Evolutionary conservation across 2,888 invertebrate genomes (phyloP), one percentile per base, ranked within the genome.

Genomic region (Dichetophora obliterata): DNA sequence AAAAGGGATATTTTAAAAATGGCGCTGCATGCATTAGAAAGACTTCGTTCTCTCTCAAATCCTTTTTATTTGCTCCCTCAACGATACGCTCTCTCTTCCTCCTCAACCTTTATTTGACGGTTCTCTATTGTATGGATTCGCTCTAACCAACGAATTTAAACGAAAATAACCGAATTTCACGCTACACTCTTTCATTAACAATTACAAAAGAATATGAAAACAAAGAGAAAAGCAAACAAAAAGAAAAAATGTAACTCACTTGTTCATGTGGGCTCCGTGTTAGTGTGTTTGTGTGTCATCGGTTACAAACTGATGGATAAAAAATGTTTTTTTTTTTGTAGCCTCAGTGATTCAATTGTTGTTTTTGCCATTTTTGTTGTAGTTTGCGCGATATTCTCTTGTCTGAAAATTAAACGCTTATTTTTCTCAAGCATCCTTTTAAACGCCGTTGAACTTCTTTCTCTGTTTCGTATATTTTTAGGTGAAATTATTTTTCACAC

Each of bases 281-380:
- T 27, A 34, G 63, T 31, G 52, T 73, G 59, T 43, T 27, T 70
- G 57, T 57, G 70, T 54, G 73, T 50, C 72, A 27, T 27, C 63
- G 27, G 73, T 50, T 19, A 34, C 59, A 61, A 34, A 19, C 74
- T 74, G 74, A 74, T 66, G 74, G 52, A 74, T 74, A 65, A 54
- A 65, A 74, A 31, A 54, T 66, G 74, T 66, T 74, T 66, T n/a
- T n/a, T n/a, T n/a, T n/a, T n/a, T 50, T 65, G 52, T 74, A 66
- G 74, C 66, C 54, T 34, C 74, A 66, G 31, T 74, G 74, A 66
- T 54, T 74, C 54, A 48, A 24, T 71, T 71, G 71, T 71, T 14
- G 22, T 22, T 19, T 19, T 27, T 59, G 57, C 19, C 27, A 27
- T 14, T 59, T n/a, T 59, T 59, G 22, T 31, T 63, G 63, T 31